Base-by-base conservation (phyloP, 2,797 vertebrate genomes). In the Acanthurus leucopareius region DNA sequence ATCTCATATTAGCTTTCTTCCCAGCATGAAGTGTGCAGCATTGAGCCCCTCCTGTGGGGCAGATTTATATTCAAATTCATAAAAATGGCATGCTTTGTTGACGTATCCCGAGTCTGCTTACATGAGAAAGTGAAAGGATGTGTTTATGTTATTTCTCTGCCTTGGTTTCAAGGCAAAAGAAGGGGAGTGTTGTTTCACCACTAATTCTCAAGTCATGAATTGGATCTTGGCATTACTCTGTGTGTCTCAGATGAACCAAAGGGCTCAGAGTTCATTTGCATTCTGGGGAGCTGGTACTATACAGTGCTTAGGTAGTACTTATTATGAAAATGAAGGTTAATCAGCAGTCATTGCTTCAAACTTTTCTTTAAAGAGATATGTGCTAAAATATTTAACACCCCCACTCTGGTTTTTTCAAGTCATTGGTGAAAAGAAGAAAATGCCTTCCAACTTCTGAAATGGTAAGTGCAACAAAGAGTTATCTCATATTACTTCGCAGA, bases 241-340 rank as follows among this genome's bases (percentile, higher is more conserved):
- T 59, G 80, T 40, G 69, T 66, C 75, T 85, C 79, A 2, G 38
- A 75, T 77, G 77, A 84, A 79, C 83, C 52, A 38, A 84, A 63
- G 78, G 84, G 63, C 69, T 83, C 69, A 65, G 38, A 77, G 69
- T 64, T 84, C 7, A 90, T 93, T 90, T 88, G 79, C 75, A 86
- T 91, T 81, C 75, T 48, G 60, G 54, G 51, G 10, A 65, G 61
- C 79, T 42, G n/a, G 54, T 64, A 40, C 67, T 57, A 58, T 69
- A 69, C 47, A 48, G 49, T 49, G 67, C 69, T 66, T 60, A 47
- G 53, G 51, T 79, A 79, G 44, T 70, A 62, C 52, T 82, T 83
- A 74, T 77, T 80, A 84, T 87, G 79, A 80, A 89, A 84, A 91
- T 87, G 32, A 81, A 72, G 79, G 82, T 87, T 85, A 81, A 90